Conservation (phyloP, 1,140 invertebrate species). For the Aporrectodea caliginosa region DNA sequence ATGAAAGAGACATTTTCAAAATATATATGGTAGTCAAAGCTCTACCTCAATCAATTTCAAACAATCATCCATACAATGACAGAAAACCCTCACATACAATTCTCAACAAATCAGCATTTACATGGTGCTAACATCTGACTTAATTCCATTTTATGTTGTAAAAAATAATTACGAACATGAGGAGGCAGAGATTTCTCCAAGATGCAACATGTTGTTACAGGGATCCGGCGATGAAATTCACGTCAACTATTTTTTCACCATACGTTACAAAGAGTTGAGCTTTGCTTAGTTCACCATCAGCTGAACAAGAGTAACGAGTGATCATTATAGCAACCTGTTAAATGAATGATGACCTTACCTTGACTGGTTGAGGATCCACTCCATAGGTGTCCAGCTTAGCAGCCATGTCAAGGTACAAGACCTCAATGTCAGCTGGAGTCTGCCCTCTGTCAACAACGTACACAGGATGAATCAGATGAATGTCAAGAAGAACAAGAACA, state of each 20-base stretch:
- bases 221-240: too few species aligned
- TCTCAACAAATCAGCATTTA: not conserved
- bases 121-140: not conserved
- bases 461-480: not conserved
- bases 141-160: not conserved
- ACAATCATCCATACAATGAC: not conserved
- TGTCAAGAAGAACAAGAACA: too few species aligned
- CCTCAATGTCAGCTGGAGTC: not conserved
- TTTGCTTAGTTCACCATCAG: too few species aligned
- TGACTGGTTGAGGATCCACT: slow-evolving; percentile 89
- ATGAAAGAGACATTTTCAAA: slow-evolving; percentile 34
- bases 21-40: not conserved
- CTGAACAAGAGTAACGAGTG: too few species aligned
- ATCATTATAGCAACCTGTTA: too few species aligned
- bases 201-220: too few species aligned
- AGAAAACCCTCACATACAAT: not conserved
- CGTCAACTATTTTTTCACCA: too few species aligned
- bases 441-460: not conserved
- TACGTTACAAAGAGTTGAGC: too few species aligned
- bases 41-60: not conserved
- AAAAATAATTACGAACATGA: not conserved
- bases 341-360: too few species aligned
- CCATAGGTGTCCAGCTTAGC: slow-evolving; percentile 86
- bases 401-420: slow-evolving; percentile 53
- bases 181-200: too few species aligned